Conservation (phyloP, 2,113 vertebrate genomes). For the Dromaius novaehollandiae region DNA sequence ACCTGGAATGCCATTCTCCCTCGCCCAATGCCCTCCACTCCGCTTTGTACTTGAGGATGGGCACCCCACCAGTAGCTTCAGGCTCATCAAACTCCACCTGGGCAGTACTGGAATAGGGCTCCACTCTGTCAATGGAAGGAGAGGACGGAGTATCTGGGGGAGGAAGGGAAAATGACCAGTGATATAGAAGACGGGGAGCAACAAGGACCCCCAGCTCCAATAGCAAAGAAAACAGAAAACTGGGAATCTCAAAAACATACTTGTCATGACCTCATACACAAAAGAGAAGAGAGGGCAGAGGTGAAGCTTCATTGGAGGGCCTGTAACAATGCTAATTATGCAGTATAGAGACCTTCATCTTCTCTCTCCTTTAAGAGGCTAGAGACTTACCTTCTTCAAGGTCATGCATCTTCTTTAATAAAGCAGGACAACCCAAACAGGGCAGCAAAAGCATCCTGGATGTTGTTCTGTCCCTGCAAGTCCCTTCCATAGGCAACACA, state of each 20-base stretch:
- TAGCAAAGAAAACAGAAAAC: not conserved
- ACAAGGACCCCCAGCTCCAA: not conserved
- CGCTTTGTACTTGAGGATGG: slow-evolving; percentile 89
- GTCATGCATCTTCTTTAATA: not conserved
- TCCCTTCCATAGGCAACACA: not conserved
- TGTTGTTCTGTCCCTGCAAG: not conserved
- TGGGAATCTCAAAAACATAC: not conserved
- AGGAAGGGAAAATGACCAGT: not conserved
- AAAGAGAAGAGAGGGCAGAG: not conserved
- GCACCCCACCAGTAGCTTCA: slow-evolving; percentile 91
- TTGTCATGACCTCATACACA: rapidly evolving
- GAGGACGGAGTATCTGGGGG: slow-evolving; percentile 91
- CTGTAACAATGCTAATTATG: not conserved
- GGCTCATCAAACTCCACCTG: slow-evolving; percentile 91
- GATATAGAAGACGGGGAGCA: not conserved
- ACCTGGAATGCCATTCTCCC: slow-evolving; percentile 80
- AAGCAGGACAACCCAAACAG: not conserved
- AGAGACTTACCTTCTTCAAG: not conserved
- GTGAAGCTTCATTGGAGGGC: not conserved
- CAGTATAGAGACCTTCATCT: not conserved
- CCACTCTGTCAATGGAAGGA: slow-evolving; percentile 86
- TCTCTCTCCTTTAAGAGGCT: not conserved
- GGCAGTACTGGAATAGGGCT: slow-evolving; percentile 93
- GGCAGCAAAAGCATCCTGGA: not conserved
- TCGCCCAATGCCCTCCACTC: slow-evolving; percentile 85